phyloP scores from a whole-genome alignment of 1,140 invertebrate genomes.

The Drosophila sproati region DNA sequence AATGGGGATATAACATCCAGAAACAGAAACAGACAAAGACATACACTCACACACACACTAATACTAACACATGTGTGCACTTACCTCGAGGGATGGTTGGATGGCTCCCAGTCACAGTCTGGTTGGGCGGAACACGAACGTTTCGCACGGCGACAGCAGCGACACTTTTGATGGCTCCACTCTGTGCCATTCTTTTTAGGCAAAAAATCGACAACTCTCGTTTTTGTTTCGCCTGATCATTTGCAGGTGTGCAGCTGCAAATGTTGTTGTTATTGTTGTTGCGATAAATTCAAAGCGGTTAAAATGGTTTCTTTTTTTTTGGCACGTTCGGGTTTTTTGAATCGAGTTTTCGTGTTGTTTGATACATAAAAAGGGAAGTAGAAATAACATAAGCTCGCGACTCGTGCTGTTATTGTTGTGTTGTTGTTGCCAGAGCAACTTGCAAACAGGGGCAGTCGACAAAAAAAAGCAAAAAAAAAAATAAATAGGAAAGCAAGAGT shows the following conservation, averaged over 20 bases:
- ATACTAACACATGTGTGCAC: constrained; percentile 24
- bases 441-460: constrained; percentile 45
- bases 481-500: constrained; percentile 16
- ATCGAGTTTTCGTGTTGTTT: constrained; percentile 35
- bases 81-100: constrained; percentile 56
- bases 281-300: constrained; percentile 7
- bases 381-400: constrained; percentile 26
- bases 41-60: neutral
- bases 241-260: constrained; percentile 22
- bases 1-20: constrained; percentile 54
- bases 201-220: constrained; percentile 19
- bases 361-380: constrained; percentile 31
- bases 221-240: constrained; percentile 31
- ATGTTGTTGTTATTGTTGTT: constrained; percentile 15
- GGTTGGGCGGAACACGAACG: constrained; percentile 17
- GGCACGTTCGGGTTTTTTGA: constrained; percentile 37
- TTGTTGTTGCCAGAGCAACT: constrained; percentile 65
- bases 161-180: constrained; percentile 16
- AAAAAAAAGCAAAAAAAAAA: neutral
- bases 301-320: constrained; percentile 28
- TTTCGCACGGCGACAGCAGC: constrained; percentile 13
- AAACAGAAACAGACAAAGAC: constrained; percentile 32
- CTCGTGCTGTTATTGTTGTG: constrained; percentile 18
- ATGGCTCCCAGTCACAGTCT: constrained; percentile 27
- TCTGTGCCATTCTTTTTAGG: constrained; percentile 35